These are phyloP conservation scores for Protodeltote pygarga DNA, from an alignment of 2,888 invertebrate genomes.

Conservation along the genomic window DNA sequence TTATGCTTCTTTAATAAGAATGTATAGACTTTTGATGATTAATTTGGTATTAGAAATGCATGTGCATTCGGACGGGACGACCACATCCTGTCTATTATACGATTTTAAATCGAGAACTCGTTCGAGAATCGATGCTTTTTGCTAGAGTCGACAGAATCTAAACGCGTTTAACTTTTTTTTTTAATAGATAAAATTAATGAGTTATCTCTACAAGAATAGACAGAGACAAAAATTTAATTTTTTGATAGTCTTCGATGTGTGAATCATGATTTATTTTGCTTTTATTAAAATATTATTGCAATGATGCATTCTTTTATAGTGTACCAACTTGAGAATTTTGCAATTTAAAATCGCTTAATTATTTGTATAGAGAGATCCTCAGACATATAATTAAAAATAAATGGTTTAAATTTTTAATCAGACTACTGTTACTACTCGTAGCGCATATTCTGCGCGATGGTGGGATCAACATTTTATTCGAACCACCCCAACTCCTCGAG, in stretches of 20 bases:
- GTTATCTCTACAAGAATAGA: conserved; percentile 21
- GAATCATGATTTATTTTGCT: too few relatives aligned
- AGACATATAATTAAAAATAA: background rate
- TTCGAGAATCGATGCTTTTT: conserved; percentile 58
- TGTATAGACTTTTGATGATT: background rate
- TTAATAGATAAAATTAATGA: conserved; percentile 27
- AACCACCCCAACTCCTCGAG: too few relatives aligned
- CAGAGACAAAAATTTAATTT: conserved; percentile 18
- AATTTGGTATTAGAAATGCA: conserved; percentile 45
- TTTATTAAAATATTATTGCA: background rate
- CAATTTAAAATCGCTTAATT: too few relatives aligned
- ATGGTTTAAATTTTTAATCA: background rate
- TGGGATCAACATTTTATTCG: too few relatives aligned
- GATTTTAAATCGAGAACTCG: conserved; percentile 64
- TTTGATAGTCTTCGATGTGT: background rate
- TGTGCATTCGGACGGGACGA: conserved; percentile 68
- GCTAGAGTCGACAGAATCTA: conserved; percentile 50
- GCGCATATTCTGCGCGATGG: too few relatives aligned
- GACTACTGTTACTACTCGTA: too few relatives aligned
- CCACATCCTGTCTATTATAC: conserved; percentile 73
- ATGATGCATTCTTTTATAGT: too few relatives aligned
- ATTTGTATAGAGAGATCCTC: background rate
- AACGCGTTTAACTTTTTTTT: conserved; percentile 50
- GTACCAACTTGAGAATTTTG: too few relatives aligned
- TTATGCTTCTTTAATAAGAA: conserved; percentile 9